phyloP scores from a whole-genome alignment of 2,113 vertebrate genomes.

The Mola mola region DNA sequence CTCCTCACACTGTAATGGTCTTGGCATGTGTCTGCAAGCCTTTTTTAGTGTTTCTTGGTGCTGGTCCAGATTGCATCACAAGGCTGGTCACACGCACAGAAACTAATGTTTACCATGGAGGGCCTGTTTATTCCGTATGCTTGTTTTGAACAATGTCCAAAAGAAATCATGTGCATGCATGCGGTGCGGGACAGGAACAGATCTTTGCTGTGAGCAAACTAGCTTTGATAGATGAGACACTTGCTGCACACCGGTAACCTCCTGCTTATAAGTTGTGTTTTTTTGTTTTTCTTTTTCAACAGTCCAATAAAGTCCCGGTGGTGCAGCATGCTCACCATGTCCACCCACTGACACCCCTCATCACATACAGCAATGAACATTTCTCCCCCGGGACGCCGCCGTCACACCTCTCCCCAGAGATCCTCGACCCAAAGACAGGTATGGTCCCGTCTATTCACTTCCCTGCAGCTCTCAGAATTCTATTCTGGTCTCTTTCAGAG shows the following conservation, averaged over 20 bases:
- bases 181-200: background rate
- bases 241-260: background rate
- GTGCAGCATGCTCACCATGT: slow-evolving; percentile 93
- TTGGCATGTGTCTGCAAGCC: slow-evolving; percentile 72
- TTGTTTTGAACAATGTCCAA: slow-evolving; percentile 29
- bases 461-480: background rate
- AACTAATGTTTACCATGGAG: slow-evolving; percentile 70
- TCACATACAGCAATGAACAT: slow-evolving; percentile 97
- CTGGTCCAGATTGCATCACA: slow-evolving; percentile 82
- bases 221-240: background rate
- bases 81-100: slow-evolving; percentile 65
- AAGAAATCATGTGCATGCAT: background rate
- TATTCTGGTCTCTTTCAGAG: background rate
- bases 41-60: slow-evolving; percentile 77
- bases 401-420: slow-evolving; percentile 88
- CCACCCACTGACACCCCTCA: slow-evolving; percentile 96
- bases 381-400: slow-evolving; percentile 75
- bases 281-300: slow-evolving; percentile 27
- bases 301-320: slow-evolving; percentile 98
- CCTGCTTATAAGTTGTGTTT: slow-evolving; percentile 1
- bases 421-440: slow-evolving; percentile 88
- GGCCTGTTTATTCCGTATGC: slow-evolving; percentile 31
- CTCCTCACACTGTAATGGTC: slow-evolving; percentile 71
- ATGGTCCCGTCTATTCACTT: slow-evolving; percentile 28
- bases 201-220: background rate